Evolutionary conservation across 2,113 vertebrate species (phyloP), one percentile per base, ranked within the genome.

Genomic region (Tauraco erythrolophus): DNA sequence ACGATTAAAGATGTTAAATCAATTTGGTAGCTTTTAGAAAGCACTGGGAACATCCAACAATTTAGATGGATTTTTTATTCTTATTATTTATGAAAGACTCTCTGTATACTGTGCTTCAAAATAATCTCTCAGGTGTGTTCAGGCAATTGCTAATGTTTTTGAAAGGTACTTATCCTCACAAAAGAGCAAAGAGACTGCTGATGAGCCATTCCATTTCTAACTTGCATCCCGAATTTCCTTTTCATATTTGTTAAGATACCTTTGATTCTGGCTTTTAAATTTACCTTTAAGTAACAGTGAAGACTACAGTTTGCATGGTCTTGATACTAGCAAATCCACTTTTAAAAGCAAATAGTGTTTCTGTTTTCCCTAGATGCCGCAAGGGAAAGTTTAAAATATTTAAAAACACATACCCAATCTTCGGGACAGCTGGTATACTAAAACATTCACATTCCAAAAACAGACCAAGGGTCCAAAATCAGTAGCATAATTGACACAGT

Each of bases 21-120:
- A 84, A n/a, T 82, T 85, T 92, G n/a, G 23, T 72, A 41, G 13
- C 19, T 65, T 57, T 88, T 58, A 76, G 79, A 97, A 94, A 91
- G 53, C 10, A 57, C 37, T 62, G 54, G 45, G 9, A 84, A 54
- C 15, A 72, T 81, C 11, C 56, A 21, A 41, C n/a, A 27, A 66
- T 94, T 94, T 22, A 15, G 16, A 33, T 57, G 68, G 37, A 31
- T 10, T 45, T 16, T 39, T 54, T 61, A 84, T 94, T 69, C 82
- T 51, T 64, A 24, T 21, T 53, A 75, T 77, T 84, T 78, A 39
- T 79, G 11, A 45, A 77, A 93, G 15, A 66, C 14, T 92, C 30
- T 48, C n/a, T 68, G 35, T 48, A 62, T 45, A 10, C 7, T 50
- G 7, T 50, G 15, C 16, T 91, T 89, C 80, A 88, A 66, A 95